Conservation (phyloP, 2,888 invertebrate species). For the Aphrophora alni region DNA sequence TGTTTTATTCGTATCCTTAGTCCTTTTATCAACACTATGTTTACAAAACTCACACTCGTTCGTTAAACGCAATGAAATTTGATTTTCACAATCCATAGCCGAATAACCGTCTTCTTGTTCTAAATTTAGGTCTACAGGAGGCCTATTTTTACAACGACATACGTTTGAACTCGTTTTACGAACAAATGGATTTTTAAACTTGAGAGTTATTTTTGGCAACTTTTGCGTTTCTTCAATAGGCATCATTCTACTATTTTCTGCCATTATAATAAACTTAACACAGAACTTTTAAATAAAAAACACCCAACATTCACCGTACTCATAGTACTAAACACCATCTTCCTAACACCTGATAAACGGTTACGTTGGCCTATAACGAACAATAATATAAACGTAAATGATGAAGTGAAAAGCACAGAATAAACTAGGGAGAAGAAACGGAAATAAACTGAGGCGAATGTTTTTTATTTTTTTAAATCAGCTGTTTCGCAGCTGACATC, state of each 20-base stretch:
- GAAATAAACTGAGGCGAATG: too few species aligned
- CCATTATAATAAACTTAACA: background rate
- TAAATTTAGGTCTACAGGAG: background rate
- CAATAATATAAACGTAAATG: too few species aligned
- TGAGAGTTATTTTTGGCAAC: background rate
- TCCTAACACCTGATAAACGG: too few species aligned
- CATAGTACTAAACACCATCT: too few species aligned
- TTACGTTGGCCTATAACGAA: too few species aligned
- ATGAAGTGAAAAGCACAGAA: too few species aligned
- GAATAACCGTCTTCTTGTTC: background rate
- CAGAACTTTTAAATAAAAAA: too few species aligned
- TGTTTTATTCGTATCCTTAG: background rate
- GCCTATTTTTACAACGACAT: background rate
- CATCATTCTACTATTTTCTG: background rate
- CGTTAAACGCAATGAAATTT: background rate
- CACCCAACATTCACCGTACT: too few species aligned
- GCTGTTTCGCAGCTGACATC: too few species aligned
- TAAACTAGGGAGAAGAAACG: too few species aligned
- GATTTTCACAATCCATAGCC: background rate
- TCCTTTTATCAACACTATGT: background rate
- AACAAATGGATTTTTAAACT: background rate
- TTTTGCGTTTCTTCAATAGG: background rate
- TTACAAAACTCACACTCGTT: background rate
- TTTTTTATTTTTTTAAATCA: too few species aligned
- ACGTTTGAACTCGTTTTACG: background rate